Conservation (phyloP, 2,797 vertebrate species). For the Hydrocynus forskahlii region DNA sequence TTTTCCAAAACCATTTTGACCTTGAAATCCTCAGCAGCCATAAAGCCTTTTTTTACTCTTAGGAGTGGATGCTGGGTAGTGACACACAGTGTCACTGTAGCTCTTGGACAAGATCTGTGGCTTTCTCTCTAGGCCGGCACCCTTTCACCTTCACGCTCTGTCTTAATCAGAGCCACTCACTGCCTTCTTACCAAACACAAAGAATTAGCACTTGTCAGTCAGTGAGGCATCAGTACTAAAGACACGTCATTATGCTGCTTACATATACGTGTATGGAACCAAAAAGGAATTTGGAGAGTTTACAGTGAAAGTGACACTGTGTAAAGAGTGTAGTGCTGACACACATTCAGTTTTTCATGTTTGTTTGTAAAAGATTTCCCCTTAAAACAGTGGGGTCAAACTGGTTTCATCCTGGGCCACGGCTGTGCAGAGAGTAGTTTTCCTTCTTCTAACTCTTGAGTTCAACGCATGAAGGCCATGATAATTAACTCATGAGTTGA, state of each 20-base stretch:
- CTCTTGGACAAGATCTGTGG: neutral
- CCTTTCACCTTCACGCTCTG: neutral
- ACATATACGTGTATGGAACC: neutral
- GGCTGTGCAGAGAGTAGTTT: no score
- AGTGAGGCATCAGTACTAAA: neutral
- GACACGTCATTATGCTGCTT: neutral
- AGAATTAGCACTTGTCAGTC: conserved; percentile 6
- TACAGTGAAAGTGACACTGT: neutral
- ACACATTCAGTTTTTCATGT: neutral
- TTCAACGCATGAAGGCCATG: no score
- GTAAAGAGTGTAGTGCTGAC: neutral
- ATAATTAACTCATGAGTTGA: no score
- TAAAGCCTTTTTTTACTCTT: neutral
- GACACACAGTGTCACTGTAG: neutral
- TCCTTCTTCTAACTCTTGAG: no score
- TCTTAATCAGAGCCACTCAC: neutral
- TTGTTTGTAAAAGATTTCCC: neutral
- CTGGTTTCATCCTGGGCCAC: no score
- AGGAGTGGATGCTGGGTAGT: neutral
- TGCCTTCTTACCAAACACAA: neutral
- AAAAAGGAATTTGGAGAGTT: neutral
- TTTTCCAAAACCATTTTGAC: neutral
- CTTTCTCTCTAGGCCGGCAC: neutral
- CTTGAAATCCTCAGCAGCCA: neutral
- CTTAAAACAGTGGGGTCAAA: neutral